Evolutionary conservation across 1,140 invertebrate genomes (phyloP), one percentile per base, ranked within the genome.

Genomic region (Drosophila mauritiana): DNA sequence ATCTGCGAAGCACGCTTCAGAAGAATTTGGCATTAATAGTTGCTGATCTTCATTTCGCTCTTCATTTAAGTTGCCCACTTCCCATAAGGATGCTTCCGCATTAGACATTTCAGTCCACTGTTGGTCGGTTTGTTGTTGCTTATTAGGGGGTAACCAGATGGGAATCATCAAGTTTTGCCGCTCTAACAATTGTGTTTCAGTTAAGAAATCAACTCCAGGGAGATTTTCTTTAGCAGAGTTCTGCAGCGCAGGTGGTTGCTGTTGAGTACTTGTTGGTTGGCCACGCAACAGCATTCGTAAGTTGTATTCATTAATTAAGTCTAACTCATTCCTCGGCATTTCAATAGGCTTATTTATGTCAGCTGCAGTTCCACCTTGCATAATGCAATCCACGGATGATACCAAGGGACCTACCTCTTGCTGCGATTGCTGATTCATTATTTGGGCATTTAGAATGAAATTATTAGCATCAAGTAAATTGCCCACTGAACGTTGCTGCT

Each of bases 141-240:
- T 75, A 54, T 49, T 56, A 48, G 86, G 57, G 15, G 82, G 78
- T 42, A 81, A 63, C 78, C 90, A 89, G 49, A 93, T 92, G 6
- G 93, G 93, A 77, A 94, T 92, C 34, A 93, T 92, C 3, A 93
- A 76, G 36, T 90, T 93, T 58, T 92, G 93, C 0, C 68, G 20
- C 0, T 56, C 43, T 53, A 91, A n/a, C 3, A 91, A 12, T 27
- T 83, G 79, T 3, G 77, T 52, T 12, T 84, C 76, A 15, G 43
- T 58, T 15, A 85, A 67, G 15, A 73, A 88, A 54, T 85, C 78
- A 13, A 46, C 58, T 4, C 20, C 27, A 3, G 67, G n/a, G 1
- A 25, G 37, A 54, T 46, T 80, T 11, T 61, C 64, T 27, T 51
- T 74, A 4, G 20, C 46, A 10, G 58, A 11, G 6, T 36, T 25